These are phyloP conservation scores for Bujurquina vittata DNA, from an alignment of 2,113 vertebrate species.

Conservation along the genomic window DNA sequence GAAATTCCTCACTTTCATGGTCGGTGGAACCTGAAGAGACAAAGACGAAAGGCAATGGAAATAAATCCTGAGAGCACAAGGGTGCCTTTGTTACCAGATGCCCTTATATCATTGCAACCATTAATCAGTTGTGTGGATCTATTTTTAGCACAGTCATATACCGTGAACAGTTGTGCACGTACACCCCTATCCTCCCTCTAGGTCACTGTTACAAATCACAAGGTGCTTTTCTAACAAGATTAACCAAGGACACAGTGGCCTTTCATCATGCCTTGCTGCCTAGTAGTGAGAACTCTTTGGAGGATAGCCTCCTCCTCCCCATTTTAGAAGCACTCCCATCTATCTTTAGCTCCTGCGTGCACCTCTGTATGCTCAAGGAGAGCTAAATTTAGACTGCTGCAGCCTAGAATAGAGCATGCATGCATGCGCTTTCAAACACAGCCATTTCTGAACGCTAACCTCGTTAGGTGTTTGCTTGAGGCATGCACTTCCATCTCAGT, in stretches of 20 bases:
- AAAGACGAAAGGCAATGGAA: background rate
- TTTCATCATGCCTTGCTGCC: constrained; percentile 49
- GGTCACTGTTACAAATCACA: constrained; percentile 53
- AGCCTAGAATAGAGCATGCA: constrained; percentile 62
- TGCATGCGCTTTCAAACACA: background rate
- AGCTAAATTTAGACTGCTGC: constrained; percentile 71
- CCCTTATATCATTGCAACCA: constrained; percentile 26
- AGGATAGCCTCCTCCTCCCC: constrained; percentile 39
- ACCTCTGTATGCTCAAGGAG: constrained; percentile 19
- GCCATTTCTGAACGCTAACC: constrained; percentile 79
- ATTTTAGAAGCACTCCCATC: constrained; percentile 43
- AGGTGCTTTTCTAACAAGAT: constrained; percentile 37
- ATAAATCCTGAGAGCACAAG: constrained; percentile 13
- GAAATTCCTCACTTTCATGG: constrained; percentile 91
- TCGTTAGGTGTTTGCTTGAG: constrained; percentile 98
- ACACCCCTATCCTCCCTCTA: constrained; percentile 7
- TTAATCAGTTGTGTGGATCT: constrained; percentile 53
- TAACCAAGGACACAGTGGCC: constrained; percentile 44
- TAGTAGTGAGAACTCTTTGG: constrained; percentile 1
- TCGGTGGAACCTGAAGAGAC: constrained; percentile 91
- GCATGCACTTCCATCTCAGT: constrained; percentile 99
- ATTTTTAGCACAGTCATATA: constrained; percentile 56
- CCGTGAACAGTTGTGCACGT: background rate
- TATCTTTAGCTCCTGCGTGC: constrained; percentile 67
- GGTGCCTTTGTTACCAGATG: constrained; percentile 45